phyloP scores from a whole-genome alignment of 2,888 invertebrate species.

The Geophilus truncorum region DNA sequence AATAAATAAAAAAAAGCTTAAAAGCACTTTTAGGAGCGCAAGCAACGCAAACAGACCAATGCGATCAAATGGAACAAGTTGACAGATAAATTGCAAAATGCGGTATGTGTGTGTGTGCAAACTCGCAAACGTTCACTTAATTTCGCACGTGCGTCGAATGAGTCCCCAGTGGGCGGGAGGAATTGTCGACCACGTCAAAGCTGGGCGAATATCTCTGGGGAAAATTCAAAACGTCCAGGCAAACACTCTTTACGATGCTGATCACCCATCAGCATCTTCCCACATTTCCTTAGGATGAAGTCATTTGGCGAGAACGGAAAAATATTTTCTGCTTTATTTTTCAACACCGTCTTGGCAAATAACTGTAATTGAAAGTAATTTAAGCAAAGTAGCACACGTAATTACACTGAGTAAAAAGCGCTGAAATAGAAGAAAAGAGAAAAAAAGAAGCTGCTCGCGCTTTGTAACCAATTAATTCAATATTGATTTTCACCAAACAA shows the following conservation, averaged over 20 bases:
- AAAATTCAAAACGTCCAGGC: constrained; percentile 23
- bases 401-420: background rate
- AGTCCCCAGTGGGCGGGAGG: constrained; percentile 2
- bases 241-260: constrained; percentile 11
- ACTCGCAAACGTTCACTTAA: constrained; percentile 27
- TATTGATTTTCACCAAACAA: background rate
- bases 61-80: constrained; percentile 21
- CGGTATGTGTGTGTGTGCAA: background rate
- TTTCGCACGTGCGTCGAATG: constrained; percentile 19
- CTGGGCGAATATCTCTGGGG: background rate
- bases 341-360: background rate
- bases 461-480: background rate
- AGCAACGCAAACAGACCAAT: background rate
- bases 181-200: constrained; percentile 27
- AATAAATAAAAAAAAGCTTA: background rate
- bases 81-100: constrained; percentile 27
- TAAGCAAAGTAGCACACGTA: background rate
- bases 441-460: background rate
- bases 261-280: background rate
- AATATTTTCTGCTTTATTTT: background rate
- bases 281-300: constrained; percentile 17
- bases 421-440: background rate
- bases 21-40: background rate
- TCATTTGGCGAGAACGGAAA: background rate
- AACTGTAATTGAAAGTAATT: background rate